Evolutionary conservation across 2,113 vertebrate genomes (phyloP).

Genomic region (Lophura nycthemera): DNA sequence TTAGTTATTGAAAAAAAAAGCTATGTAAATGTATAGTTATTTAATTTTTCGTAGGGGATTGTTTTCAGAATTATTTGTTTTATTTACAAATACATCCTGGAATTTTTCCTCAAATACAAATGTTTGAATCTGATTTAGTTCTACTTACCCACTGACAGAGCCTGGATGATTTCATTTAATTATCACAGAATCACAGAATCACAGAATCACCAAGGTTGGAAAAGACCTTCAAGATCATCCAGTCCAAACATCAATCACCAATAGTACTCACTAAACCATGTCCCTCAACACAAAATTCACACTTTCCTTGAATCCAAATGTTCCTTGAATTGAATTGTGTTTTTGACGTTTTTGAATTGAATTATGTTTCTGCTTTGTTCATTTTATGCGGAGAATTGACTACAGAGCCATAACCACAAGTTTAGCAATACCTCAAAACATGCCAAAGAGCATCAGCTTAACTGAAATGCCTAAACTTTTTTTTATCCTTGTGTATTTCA

Average conservation of each 20-base stretch:
- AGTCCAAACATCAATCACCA: no score
- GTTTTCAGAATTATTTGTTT: background rate
- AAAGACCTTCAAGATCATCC: no score
- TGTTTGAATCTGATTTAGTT: background rate
- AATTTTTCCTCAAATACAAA: background rate
- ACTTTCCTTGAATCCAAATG: no score
- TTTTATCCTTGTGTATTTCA: background rate
- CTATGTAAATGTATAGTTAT: background rate
- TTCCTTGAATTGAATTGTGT: no score
- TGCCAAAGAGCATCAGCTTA: background rate
- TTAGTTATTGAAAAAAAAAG: background rate
- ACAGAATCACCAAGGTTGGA: no score
- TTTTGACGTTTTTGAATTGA: no score
- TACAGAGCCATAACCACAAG: background rate
- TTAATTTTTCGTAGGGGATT: background rate
- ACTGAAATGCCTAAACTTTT: background rate
- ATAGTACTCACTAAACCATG: no score
- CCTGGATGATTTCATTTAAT: background rate
- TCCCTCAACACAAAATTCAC: no score
- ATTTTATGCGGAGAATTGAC: background rate
- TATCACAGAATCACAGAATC: no score
- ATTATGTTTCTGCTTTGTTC: background rate
- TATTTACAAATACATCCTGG: background rate
- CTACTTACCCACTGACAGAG: background rate
- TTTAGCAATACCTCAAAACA: background rate